These are phyloP conservation scores for Clupea harengus DNA, from an alignment of 2,113 vertebrate genomes.

Conservation along the genomic window DNA sequence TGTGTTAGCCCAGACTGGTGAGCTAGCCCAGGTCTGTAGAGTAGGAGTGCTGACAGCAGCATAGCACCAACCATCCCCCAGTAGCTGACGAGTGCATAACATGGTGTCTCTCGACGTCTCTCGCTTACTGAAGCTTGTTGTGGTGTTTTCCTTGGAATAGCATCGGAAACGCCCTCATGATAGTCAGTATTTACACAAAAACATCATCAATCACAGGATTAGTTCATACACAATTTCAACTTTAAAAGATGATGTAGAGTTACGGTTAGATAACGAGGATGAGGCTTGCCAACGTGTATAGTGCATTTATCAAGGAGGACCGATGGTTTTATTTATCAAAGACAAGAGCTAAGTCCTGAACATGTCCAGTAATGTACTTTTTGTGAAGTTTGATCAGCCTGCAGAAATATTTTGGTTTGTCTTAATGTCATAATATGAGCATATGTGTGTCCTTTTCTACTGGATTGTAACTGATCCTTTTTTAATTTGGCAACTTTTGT, in stretches of 20 bases:
- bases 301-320: not conserved
- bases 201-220: not conserved
- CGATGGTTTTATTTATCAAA: not conserved
- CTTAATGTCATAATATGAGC: not conserved
- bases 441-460: not conserved
- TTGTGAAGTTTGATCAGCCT: conserved; percentile 7
- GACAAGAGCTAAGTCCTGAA: not conserved
- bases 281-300: not conserved
- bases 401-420: not conserved
- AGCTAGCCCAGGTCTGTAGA: not conserved
- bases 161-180: not conserved
- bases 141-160: not conserved
- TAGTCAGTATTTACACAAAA: not conserved
- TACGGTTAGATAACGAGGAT: not conserved
- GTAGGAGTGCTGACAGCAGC: not conserved
- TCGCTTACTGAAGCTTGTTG: not conserved
- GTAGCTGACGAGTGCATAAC: not conserved
- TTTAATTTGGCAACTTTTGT: not conserved
- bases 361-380: not conserved
- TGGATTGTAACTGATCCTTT: not conserved
- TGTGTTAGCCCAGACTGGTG: not conserved
- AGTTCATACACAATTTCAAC: not conserved
- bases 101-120: not conserved
- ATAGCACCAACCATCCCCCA: not conserved
- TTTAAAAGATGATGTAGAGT: not conserved